Conservation (phyloP, 1,140 invertebrate genomes). For the Lepeophtheirus salmonis region DNA sequence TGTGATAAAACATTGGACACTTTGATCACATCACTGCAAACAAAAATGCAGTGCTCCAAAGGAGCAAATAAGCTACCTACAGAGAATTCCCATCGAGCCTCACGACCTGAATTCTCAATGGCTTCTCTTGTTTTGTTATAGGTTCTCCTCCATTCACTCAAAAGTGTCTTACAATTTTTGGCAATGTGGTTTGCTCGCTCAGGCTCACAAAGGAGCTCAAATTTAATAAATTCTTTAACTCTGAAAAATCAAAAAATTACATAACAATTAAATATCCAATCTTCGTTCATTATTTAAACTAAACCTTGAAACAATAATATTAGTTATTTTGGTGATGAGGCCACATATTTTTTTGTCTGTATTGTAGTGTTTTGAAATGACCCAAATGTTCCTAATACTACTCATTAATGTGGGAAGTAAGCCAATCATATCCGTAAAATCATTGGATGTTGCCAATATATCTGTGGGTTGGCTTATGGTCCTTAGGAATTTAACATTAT, state of each 20-base stretch:
- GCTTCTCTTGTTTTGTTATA: slow-evolving; percentile 41
- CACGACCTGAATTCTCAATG: slow-evolving; percentile 61
- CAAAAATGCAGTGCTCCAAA: slow-evolving; percentile 56
- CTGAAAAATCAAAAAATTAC: neutral
- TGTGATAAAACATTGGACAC: slow-evolving; percentile 55
- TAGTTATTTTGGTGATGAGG: slow-evolving; percentile 55
- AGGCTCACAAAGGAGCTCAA: slow-evolving; percentile 6
- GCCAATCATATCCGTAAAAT: slow-evolving; percentile 51
- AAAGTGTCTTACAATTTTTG: slow-evolving; percentile 19
- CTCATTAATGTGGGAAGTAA: slow-evolving; percentile 54
- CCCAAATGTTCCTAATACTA: slow-evolving; percentile 61
- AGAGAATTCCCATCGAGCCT: slow-evolving; percentile 74
- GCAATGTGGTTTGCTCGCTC: neutral
- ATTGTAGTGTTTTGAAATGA: slow-evolving; percentile 50
- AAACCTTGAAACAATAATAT: slow-evolving; percentile 52
- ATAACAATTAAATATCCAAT: slow-evolving; percentile 38
- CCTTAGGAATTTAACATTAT: slow-evolving; percentile 61
- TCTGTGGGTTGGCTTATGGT: slow-evolving; percentile 59
- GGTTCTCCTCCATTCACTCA: slow-evolving; percentile 24
- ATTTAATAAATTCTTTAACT: slow-evolving; percentile 9
- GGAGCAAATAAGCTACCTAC: slow-evolving; percentile 51
- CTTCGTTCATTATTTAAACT: slow-evolving; percentile 47
- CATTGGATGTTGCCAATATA: slow-evolving; percentile 30
- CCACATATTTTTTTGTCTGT: slow-evolving; percentile 51
- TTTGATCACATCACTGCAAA: slow-evolving; percentile 53